Evolutionary conservation across 2,888 invertebrate genomes (phyloP), one percentile per base, ranked within the genome.

Genomic region (Folsomia manolachei): DNA sequence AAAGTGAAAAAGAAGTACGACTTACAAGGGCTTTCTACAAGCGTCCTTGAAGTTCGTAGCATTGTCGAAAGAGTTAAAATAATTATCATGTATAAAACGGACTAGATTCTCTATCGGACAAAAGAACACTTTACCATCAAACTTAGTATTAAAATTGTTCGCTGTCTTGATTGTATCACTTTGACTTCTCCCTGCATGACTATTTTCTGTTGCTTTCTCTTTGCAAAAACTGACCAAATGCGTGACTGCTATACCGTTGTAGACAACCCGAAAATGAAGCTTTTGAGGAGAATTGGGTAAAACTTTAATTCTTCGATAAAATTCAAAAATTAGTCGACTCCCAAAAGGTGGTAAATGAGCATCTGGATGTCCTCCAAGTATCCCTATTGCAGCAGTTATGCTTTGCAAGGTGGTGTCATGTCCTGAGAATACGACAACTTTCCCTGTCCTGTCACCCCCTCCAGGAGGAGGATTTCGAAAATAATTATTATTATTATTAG

Each of bases 401-500:
- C 94, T 92, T 81, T 94, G 92, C 52, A 97, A 82, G 0, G 96
- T 96, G 82, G 92, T 91, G 83, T 97, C 97, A 81, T 97, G 97
- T 0, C 95, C 96, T 0, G 96, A 95, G 82, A 92, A 94, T 0
- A 94, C 82, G 0, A 92, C 90, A 71, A 94, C 87, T 81, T 90
- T 90, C 23, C 74, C 74, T 0, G 75, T 76, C 24, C 71, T 70
- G 21, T 69, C 66, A 7, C 56, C 56, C 7, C 69, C 64, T 52
- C 71, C 71, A 18, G 65, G 64, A 7, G 56, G 56, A 9, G 68
- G 63, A 53, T 71, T 71, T n/a, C 63, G 51, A 39, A 74, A 70
- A 60, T 73, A 71, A 51, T 75, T 73, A 39, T 71, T 71, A 69
- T 74, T 76, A 69, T 67, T 75, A 60, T 65, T 68, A 4, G 73